Evolutionary conservation across 2,113 vertebrate species (phyloP), one percentile per base, ranked within the genome.

Genomic region (Choloepus hoffmanni): DNA sequence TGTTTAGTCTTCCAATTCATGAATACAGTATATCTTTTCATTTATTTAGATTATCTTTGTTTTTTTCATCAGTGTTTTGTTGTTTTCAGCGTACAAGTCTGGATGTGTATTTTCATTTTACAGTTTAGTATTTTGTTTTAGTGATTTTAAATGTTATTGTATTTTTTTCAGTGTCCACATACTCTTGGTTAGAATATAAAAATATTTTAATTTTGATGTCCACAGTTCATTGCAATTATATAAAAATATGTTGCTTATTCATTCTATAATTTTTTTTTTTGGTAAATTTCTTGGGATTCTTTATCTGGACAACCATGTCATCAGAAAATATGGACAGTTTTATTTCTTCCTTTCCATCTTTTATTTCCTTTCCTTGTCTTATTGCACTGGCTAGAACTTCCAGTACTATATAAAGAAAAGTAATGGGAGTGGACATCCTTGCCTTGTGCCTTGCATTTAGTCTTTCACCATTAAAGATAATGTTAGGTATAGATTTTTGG

Each of bases 211-310:
- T 58, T 55, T 92, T 67, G 53, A n/a, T 86, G 36, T 50, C 36
- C 16, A 84, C 28, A 28, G 21, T 95, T 81, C 6, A 48, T 81
- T 94, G 45, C 30, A 55, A 62, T 70, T 74, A 60, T 91, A 19
- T 88, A 92, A 97, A 96, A 86, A 70, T 95, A 77, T 21, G 74
- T 63, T 23, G 72, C 5, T 55, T 50, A 76, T 4, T 81, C 45
- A 89, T 87, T 96, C 89, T 72, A 65, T 26, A 79, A 65, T 2
- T 7, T 40, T 40, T 70, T 70, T 72, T 78, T 95, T 77, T 72
- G 73, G 0, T 90, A 90, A 36, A 65, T 76, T 93, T 12, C 7
- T 40, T 86, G 15, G 28, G 10, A 63, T 74, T 95, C 85, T 85
- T 11, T 85, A 18, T 68, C 16, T 70, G 77, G 53, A 72, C 3